Percentiles rank a stretch among this genome's conserved stretches.
phyloP scores from a whole-genome alignment of 2,888 invertebrate species.

The Plagiodera versicolora region DNA sequence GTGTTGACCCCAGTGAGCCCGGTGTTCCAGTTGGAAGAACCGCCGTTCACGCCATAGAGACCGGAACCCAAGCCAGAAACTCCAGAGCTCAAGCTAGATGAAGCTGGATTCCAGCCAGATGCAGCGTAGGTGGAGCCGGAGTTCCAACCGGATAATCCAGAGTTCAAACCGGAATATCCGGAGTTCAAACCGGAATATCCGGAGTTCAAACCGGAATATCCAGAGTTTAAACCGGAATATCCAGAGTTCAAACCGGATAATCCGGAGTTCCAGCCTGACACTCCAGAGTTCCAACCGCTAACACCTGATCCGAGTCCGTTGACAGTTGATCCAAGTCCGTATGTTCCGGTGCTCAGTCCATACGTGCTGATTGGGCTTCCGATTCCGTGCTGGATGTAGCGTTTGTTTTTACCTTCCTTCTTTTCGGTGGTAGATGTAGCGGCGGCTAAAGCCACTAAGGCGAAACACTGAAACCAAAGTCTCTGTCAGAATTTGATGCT shows the following conservation, averaged over 20 bases:
- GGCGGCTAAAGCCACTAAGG: conserved; percentile 6
- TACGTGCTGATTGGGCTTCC: not conserved
- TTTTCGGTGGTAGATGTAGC: not conserved
- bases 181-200: not conserved
- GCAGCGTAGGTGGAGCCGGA: too few species aligned
- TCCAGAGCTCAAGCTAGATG: not conserved
- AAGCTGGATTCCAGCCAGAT: not conserved
- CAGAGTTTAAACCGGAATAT: not conserved
- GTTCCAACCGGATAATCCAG: not conserved
- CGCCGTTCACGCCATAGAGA: not conserved
- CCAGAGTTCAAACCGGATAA: not conserved
- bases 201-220: not conserved
- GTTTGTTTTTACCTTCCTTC: not conserved
- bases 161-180: not conserved
- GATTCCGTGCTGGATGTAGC: not conserved
- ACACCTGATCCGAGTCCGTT: conserved; percentile 1
- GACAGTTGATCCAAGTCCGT: not conserved
- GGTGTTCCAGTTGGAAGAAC: too few species aligned
- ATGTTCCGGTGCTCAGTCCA: not conserved
- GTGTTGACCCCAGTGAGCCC: too few species aligned
- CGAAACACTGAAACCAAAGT: conserved; percentile 4
- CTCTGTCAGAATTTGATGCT: not conserved
- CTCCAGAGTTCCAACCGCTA: not conserved
- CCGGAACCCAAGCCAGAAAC: not conserved
- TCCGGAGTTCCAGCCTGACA: not conserved